phyloP scores from a whole-genome alignment of 1,140 invertebrate species.

The Steinernema khuongi region DNA sequence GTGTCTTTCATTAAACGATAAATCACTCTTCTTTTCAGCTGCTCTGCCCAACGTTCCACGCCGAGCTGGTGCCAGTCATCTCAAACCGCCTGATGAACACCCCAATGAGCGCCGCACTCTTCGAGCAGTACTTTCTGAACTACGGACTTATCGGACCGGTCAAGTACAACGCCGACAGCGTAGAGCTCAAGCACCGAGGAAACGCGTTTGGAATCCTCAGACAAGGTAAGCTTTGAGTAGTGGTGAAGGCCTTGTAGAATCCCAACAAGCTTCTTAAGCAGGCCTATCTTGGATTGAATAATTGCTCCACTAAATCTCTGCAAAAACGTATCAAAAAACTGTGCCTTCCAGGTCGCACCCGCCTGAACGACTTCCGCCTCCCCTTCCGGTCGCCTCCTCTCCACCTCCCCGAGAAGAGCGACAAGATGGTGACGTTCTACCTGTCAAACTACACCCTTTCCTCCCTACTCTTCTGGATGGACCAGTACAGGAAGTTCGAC shows the following conservation, averaged over 20 bases:
- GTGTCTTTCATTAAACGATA: conserved; percentile 11
- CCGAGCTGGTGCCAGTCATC: conserved; percentile 52
- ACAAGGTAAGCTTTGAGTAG: conserved; percentile 45
- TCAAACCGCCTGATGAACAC: conserved; percentile 55
- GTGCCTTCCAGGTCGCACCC: conserved; percentile 44
- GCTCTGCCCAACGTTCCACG: conserved; percentile 51
- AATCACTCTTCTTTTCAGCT: conserved; percentile 37
- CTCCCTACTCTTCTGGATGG: conserved; percentile 58
- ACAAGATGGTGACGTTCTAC: conserved; percentile 56
- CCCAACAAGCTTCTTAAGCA: not conserved
- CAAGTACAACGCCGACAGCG: conserved; percentile 23
- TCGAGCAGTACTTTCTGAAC: conserved; percentile 57
- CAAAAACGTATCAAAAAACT: conserved; percentile 24
- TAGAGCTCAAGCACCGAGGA: conserved; percentile 51
- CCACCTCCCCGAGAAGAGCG: conserved; percentile 19
- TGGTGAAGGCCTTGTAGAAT: no score
- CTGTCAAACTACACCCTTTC: conserved; percentile 53
- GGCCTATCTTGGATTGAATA: not conserved
- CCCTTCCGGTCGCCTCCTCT: conserved; percentile 51
- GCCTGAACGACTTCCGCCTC: conserved; percentile 55
- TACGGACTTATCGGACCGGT: conserved; percentile 54
- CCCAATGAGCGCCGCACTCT: conserved; percentile 53
- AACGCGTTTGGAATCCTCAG: conserved; percentile 57
- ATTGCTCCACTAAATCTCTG: not conserved
- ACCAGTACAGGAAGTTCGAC: conserved; percentile 55